These are phyloP conservation scores for Sphinx pinastri DNA, from an alignment of 2,888 invertebrate genomes.

Conservation along the genomic window DNA sequence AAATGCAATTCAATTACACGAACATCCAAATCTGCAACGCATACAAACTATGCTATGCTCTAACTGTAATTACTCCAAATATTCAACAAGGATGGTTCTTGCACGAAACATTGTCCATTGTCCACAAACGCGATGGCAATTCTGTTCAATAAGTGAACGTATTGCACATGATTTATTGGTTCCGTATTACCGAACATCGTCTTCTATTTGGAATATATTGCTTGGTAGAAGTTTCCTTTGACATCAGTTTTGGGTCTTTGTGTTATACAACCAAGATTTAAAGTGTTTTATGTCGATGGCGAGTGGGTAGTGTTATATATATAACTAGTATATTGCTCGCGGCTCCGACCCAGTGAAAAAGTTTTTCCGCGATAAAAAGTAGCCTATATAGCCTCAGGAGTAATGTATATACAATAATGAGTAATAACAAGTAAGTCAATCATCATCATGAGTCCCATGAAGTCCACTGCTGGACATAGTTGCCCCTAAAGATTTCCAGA, in stretches of 20 bases:
- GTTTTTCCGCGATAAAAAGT: too few relatives aligned
- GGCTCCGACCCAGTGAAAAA: too few relatives aligned
- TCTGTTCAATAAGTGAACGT: constrained; percentile 36
- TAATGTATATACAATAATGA: too few relatives aligned
- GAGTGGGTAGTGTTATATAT: too few relatives aligned
- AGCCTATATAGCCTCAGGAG: too few relatives aligned
- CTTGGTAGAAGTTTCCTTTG: neutral
- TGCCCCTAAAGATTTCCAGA: too few relatives aligned
- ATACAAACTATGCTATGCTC: neutral
- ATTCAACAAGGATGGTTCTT: constrained; percentile 26
- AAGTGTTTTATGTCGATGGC: too few relatives aligned
- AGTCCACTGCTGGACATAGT: too few relatives aligned
- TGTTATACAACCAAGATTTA: too few relatives aligned
- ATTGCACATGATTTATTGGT: constrained; percentile 37
- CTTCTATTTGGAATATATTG: neutral
- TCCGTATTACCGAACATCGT: constrained; percentile 26
- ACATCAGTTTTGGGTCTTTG: neutral
- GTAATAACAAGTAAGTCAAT: too few relatives aligned
- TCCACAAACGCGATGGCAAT: constrained; percentile 29
- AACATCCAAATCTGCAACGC: neutral
- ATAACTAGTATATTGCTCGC: too few relatives aligned
- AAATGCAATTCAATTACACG: neutral
- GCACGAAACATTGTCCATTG: constrained; percentile 29
- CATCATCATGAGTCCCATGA: too few relatives aligned
- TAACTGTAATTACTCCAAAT: constrained; percentile 18